Percentiles rank a stretch among this genome's conserved stretches.
Conservation (phyloP, 1,140 invertebrate genomes). For the Nomia melanderi region DNA sequence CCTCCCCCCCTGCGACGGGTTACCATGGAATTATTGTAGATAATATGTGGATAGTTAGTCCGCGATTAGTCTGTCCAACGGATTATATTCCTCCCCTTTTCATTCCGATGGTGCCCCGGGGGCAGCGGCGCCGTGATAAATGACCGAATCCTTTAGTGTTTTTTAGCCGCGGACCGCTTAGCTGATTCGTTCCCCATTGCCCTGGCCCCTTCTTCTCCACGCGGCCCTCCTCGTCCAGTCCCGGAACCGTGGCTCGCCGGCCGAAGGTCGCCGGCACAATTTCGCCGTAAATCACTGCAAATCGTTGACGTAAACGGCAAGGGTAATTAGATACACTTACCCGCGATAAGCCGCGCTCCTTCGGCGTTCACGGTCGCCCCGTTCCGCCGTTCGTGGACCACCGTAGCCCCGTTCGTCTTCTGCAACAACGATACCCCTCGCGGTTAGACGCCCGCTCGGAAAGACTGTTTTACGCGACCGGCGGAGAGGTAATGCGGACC, state of each 20-base stretch:
- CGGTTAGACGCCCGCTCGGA: neutral
- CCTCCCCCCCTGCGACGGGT: conserved; percentile 56
- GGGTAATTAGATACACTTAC: conserved; percentile 80
- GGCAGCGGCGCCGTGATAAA: conserved; percentile 77
- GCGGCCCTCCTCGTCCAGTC: conserved; percentile 51
- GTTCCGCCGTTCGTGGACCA: neutral
- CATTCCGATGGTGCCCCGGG: conserved; percentile 68
- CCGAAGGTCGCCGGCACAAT: conserved; percentile 79
- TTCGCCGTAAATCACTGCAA: conserved; percentile 80
- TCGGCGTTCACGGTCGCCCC: conserved; percentile 60
- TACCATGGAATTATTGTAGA: conserved; percentile 75
- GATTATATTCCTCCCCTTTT: conserved; percentile 77
- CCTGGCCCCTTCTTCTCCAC: neutral
- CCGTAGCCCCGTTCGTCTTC: conserved; percentile 54
- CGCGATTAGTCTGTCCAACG: conserved; percentile 78
- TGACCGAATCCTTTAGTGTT: conserved; percentile 79
- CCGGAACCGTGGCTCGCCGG: conserved; percentile 48
- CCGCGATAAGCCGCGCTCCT: conserved; percentile 66
- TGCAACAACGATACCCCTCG: conserved; percentile 27
- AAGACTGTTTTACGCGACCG: neutral
- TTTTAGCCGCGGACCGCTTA: conserved; percentile 70
- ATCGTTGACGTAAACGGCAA: conserved; percentile 79
- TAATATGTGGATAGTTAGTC: conserved; percentile 77
- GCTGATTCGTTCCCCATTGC: conserved; percentile 40
- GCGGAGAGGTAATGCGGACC: neutral